Evolutionary conservation across 1,140 invertebrate species (phyloP).

Genomic region (Temnothorax nylanderi): DNA sequence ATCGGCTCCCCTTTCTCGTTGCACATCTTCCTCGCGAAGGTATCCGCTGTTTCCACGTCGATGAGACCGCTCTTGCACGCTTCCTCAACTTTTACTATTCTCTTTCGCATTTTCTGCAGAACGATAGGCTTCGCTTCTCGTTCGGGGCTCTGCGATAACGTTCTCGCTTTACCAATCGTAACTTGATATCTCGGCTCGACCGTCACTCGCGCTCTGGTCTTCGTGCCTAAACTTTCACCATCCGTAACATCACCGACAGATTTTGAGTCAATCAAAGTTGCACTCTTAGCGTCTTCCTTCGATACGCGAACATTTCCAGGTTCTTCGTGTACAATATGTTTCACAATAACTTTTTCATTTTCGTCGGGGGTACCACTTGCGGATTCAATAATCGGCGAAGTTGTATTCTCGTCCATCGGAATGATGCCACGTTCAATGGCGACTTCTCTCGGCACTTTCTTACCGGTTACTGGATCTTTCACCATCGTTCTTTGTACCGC

Average conservation of each 20-base stretch:
- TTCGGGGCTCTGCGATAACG: conserved; percentile 86
- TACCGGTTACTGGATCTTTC: conserved; percentile 91
- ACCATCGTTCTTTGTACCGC: conserved; percentile 89
- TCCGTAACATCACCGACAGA: conserved; percentile 76
- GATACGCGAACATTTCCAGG: neutral
- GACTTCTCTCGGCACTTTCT: conserved; percentile 91
- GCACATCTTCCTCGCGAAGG: conserved; percentile 87
- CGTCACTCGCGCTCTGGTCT: conserved; percentile 87
- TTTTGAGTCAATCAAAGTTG: neutral
- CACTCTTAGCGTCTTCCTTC: conserved; percentile 6
- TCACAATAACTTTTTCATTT: neutral
- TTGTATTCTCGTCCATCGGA: conserved; percentile 75
- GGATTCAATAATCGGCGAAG: conserved; percentile 73
- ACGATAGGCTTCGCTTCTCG: conserved; percentile 89
- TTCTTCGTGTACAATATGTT: conserved; percentile 12
- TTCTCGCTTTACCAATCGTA: conserved; percentile 87
- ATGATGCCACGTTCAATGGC: conserved; percentile 92
- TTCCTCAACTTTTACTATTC: conserved; percentile 90
- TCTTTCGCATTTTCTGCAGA: conserved; percentile 92
- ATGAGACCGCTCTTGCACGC: conserved; percentile 91
- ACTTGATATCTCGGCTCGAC: conserved; percentile 90
- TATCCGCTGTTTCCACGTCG: conserved; percentile 90
- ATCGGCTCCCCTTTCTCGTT: conserved; percentile 74
- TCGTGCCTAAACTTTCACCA: conserved; percentile 86
- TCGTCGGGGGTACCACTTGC: neutral